Conservation (phyloP, 2,888 invertebrate species). For the Kuschelorhynchus macadamiae region DNA sequence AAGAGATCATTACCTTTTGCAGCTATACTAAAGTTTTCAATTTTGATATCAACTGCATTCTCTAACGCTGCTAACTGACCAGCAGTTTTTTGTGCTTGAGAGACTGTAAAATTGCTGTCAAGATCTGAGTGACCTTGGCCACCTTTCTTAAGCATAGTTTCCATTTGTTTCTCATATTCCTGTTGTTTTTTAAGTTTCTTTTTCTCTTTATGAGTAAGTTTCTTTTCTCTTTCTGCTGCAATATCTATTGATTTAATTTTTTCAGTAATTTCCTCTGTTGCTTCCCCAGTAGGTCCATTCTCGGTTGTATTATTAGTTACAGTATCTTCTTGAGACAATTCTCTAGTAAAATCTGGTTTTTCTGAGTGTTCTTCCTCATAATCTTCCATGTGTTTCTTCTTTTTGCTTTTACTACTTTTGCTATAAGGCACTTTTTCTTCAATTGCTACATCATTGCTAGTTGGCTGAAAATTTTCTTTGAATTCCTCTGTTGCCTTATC, state of each 20-base stretch:
- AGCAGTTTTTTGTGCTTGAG: constrained; percentile 83
- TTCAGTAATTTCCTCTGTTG: constrained; percentile 41
- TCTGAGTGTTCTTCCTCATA: constrained; percentile 9
- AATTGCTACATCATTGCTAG: constrained; percentile 35
- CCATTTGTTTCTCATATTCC: constrained; percentile 91
- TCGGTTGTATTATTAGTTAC: constrained; percentile 5
- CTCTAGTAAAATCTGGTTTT: background rate
- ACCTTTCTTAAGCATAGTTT: constrained; percentile 84
- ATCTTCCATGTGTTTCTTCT: constrained; percentile 28
- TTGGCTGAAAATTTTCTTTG: constrained; percentile 39
- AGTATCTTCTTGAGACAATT: background rate
- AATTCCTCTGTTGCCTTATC: constrained; percentile 20
- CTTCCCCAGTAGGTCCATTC: constrained; percentile 33
- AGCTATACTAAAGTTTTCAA: constrained; percentile 97
- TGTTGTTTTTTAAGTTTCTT: constrained; percentile 91
- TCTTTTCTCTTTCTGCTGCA: constrained; percentile 73
- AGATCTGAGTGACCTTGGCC: constrained; percentile 91
- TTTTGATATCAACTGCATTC: constrained; percentile 97
- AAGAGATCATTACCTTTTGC: constrained; percentile 98
- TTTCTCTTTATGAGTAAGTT: constrained; percentile 91
- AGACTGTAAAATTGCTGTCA: constrained; percentile 96
- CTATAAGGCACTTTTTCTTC: background rate
- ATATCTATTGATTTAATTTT: constrained; percentile 26
- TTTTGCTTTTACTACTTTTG: background rate
- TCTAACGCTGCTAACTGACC: constrained; percentile 87